Percentiles rank a stretch among this genome's conserved stretches.
Evolutionary conservation across 2,888 invertebrate genomes (phyloP).

Genomic region (Metellina segmentata): DNA sequence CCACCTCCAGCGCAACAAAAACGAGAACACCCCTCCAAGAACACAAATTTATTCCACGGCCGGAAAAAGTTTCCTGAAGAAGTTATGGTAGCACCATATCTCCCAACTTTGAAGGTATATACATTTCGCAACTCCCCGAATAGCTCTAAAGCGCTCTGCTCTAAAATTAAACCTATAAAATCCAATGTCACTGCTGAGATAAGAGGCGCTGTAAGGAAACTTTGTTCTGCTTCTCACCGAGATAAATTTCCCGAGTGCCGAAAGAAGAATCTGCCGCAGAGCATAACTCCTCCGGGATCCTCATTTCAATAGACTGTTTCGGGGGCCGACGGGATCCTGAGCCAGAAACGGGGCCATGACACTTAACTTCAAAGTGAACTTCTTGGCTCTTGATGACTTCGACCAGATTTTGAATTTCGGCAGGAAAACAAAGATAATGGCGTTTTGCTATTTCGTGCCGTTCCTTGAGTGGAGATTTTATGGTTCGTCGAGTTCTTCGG

Average conservation of each 20-base stretch:
- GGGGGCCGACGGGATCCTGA: constrained; percentile 10
- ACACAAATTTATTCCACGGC: constrained; percentile 22
- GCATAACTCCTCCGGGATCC: constrained; percentile 42
- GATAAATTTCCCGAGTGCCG: constrained; percentile 48
- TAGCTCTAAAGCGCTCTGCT: constrained; percentile 70
- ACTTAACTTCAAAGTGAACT: constrained; percentile 44
- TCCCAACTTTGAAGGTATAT: constrained; percentile 60
- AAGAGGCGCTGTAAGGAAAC: constrained; percentile 38
- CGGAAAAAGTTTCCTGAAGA: constrained; percentile 36
- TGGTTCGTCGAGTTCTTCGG: not conserved
- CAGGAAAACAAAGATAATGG: not conserved
- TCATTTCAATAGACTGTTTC: constrained; percentile 47
- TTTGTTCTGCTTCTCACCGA: constrained; percentile 36
- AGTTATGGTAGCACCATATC: constrained; percentile 32
- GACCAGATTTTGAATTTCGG: not conserved
- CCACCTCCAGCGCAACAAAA: not conserved
- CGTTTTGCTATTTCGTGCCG: not conserved
- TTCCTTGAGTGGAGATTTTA: not conserved
- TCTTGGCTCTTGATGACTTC: not conserved
- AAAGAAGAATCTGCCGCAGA: constrained; percentile 14
- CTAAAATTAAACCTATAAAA: constrained; percentile 75
- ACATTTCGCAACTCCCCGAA: constrained; percentile 70
- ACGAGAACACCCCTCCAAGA: not conserved
- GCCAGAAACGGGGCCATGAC: constrained; percentile 23
- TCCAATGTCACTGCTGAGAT: constrained; percentile 60